A percentile compares a stretch with the other conserved stretches of the same genome.
phyloP scores from a whole-genome alignment of 2,797 vertebrate genomes.

The Acestrorhynchus altus region DNA sequence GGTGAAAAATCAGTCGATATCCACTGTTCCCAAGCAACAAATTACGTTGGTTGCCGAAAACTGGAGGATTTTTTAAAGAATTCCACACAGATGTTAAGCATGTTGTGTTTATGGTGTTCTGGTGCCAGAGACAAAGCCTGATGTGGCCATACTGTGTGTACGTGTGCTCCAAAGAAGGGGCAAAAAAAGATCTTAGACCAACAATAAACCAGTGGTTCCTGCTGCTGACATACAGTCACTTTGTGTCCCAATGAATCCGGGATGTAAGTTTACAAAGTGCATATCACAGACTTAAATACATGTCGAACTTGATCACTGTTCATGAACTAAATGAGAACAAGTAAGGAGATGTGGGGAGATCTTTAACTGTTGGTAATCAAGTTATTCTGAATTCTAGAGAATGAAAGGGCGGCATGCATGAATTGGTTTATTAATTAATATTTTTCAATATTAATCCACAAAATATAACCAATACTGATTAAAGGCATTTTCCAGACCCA shows the following conservation, averaged over 20 bases:
- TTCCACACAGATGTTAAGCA: constrained; percentile 23
- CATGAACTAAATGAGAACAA: background rate
- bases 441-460: constrained; percentile 6
- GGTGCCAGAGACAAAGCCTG: constrained; percentile 23
- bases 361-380: background rate
- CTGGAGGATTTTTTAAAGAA: constrained; percentile 18
- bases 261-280: constrained; percentile 11
- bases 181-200: background rate
- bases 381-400: background rate
- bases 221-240: constrained; percentile 21
- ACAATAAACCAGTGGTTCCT: background rate
- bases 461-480: background rate
- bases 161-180: background rate
- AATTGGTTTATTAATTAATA: constrained; percentile 2
- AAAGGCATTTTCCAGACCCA: background rate
- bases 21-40: constrained; percentile 69
- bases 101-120: constrained; percentile 27
- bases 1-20: constrained; percentile 56
- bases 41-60: constrained; percentile 73
- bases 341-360: background rate
- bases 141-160: constrained; percentile 2
- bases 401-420: constrained; percentile 12
- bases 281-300: background rate
- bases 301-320: background rate
- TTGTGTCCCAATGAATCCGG: constrained; percentile 9